A percentile compares a stretch with the other conserved stretches of the same genome.
phyloP scores from a whole-genome alignment of 2,888 invertebrate species.

The Tridacna crocea region DNA sequence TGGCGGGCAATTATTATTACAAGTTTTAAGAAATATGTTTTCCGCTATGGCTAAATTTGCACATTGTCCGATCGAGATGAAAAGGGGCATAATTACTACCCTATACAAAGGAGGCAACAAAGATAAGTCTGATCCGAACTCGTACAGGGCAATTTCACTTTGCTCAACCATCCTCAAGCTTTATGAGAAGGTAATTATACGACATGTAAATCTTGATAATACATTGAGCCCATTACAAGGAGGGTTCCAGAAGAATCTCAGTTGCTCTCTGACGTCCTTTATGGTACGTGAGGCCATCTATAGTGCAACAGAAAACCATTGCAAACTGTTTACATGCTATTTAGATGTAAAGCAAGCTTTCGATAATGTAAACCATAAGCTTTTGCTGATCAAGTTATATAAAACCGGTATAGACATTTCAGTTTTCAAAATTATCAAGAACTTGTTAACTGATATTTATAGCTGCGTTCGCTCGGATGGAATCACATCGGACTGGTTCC shows the following conservation, averaged over 20 bases:
- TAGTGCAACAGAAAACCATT: not conserved
- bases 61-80: not conserved
- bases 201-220: not conserved
- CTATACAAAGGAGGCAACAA: slow-evolving; percentile 6
- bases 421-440: not conserved
- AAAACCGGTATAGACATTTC: not conserved
- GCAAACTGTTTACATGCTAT: slow-evolving; percentile 1
- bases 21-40: not conserved
- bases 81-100: not conserved
- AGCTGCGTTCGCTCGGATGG: not conserved
- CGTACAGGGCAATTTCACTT: slow-evolving; percentile 1
- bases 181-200: not conserved
- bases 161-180: not conserved
- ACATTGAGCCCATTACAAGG: not conserved
- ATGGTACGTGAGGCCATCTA: not conserved
- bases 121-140: not conserved
- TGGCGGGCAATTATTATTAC: not conserved
- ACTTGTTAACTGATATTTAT: not conserved
- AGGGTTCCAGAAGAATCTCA: not conserved
- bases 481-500: not conserved
- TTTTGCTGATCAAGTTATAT: not conserved
- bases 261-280: slow-evolving; percentile 4
- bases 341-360: slow-evolving; percentile 17
- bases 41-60: not conserved
- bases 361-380: not conserved